Conservation (phyloP, 2,797 vertebrate species). For the Podarcis siculus region DNA sequence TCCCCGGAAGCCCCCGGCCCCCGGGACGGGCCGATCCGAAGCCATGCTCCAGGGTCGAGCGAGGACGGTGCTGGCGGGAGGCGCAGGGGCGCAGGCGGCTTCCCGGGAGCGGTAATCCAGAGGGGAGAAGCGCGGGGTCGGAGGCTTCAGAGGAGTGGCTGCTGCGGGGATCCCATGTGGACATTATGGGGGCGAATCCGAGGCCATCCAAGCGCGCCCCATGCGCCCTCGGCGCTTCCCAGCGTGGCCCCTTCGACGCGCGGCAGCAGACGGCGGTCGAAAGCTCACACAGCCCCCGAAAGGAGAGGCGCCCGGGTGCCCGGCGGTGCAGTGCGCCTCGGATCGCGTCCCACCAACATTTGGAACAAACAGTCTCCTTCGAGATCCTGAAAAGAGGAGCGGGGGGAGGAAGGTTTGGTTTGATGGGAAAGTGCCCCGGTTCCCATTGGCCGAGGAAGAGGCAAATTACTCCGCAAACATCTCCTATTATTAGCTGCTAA, state of each 20-base stretch:
- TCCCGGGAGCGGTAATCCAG: constrained; percentile 28
- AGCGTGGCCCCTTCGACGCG: background rate
- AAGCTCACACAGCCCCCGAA: background rate
- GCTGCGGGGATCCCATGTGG: background rate
- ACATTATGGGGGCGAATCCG: constrained; percentile 36
- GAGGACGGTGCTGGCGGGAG: background rate
- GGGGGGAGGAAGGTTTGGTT: constrained; percentile 75
- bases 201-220: constrained; percentile 79
- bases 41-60: constrained; percentile 83
- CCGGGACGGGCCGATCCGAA: constrained; percentile 73
- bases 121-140: background rate
- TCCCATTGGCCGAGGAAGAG: constrained; percentile 93
- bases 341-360: constrained; percentile 84
- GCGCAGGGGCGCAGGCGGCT: background rate
- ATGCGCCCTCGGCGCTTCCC: constrained; percentile 51
- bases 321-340: constrained; percentile 57
- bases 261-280: background rate
- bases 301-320: constrained; percentile 32
- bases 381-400: constrained; percentile 82
- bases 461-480: constrained; percentile 95
- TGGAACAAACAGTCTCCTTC: constrained; percentile 84
- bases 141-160: constrained; percentile 12
- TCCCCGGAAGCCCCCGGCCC: constrained; percentile 77
- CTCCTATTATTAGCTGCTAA: constrained; percentile 96
- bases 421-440: constrained; percentile 87